Evolutionary conservation across 2,113 vertebrate species (phyloP).

Genomic region (Neopipo cinnamomea): DNA sequence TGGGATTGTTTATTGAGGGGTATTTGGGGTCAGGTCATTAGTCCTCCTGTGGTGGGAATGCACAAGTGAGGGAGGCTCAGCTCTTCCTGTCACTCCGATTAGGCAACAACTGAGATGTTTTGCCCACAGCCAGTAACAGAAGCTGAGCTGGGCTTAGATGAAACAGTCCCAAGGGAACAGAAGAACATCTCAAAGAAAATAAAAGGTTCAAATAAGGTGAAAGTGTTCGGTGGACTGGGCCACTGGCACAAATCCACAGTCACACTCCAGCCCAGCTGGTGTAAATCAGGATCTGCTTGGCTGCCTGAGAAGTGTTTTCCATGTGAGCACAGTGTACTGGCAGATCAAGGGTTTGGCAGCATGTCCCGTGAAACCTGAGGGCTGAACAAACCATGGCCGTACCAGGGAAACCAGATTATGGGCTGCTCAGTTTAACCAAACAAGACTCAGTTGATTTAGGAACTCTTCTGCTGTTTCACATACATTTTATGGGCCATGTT

Average conservation of each 20-base stretch:
- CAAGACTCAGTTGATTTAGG: background rate
- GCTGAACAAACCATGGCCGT: background rate
- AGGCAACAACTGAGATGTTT: background rate
- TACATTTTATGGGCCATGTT: background rate
- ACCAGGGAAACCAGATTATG: background rate
- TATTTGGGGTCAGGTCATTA: background rate
- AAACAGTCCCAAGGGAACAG: background rate
- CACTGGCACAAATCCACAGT: background rate
- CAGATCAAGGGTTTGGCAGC: conserved; percentile 4
- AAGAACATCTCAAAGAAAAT: conserved; percentile 50
- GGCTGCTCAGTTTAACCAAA: background rate
- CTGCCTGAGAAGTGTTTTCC: conserved; percentile 37
- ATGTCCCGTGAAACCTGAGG: background rate
- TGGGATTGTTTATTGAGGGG: background rate
- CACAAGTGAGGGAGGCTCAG: background rate
- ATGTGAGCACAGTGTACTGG: conserved; percentile 40
- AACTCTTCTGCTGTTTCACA: background rate
- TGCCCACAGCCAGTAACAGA: conserved; percentile 37
- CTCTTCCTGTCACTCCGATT: background rate
- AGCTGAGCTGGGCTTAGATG: conserved; percentile 26
- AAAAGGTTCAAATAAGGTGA: conserved; percentile 45
- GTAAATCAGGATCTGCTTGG: conserved; percentile 33
- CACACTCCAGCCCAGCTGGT: conserved; percentile 41
- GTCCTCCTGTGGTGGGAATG: background rate
- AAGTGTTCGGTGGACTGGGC: background rate